Evolutionary conservation across 2,888 invertebrate genomes (phyloP).

Genomic region (Exephanes ischioxanthus): DNA sequence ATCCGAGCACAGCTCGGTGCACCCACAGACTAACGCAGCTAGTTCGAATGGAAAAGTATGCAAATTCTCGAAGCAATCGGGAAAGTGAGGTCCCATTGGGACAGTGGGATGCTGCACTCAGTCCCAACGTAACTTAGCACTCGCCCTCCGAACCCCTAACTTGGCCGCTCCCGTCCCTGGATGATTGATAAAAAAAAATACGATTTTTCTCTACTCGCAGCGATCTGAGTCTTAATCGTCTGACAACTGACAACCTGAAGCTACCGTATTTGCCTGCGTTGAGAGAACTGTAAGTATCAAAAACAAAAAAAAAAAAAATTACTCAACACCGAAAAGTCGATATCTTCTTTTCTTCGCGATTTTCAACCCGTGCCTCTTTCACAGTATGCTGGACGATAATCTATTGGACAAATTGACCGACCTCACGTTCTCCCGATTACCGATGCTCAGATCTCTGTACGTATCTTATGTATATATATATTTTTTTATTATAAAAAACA

Average conservation of each 20-base stretch:
- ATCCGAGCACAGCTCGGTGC: background rate
- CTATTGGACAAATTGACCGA: constrained; percentile 55
- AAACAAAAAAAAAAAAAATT: background rate
- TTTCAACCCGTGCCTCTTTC: constrained; percentile 7
- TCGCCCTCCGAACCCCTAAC: no score
- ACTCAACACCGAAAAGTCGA: background rate
- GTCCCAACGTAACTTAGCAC: background rate
- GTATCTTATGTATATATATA: constrained; percentile 4
- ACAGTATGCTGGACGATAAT: constrained; percentile 47
- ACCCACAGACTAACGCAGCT: constrained; percentile 8
- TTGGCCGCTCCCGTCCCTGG: background rate
- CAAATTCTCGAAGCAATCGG: constrained; percentile 51
- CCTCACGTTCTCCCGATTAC: constrained; percentile 42
- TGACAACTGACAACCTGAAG: constrained; percentile 84
- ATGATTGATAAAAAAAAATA: background rate
- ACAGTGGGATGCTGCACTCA: constrained; percentile 44
- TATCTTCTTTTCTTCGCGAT: background rate
- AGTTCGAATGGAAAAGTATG: constrained; percentile 42
- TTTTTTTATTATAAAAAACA: background rate
- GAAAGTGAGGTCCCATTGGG: constrained; percentile 62
- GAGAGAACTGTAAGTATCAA: constrained; percentile 77
- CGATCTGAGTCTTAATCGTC: constrained; percentile 85
- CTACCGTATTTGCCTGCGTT: constrained; percentile 85
- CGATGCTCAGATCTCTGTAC: constrained; percentile 54
- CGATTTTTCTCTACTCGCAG: constrained; percentile 67